phyloP scores from a whole-genome alignment of 2,888 invertebrate genomes.

The Idaea aversata region DNA sequence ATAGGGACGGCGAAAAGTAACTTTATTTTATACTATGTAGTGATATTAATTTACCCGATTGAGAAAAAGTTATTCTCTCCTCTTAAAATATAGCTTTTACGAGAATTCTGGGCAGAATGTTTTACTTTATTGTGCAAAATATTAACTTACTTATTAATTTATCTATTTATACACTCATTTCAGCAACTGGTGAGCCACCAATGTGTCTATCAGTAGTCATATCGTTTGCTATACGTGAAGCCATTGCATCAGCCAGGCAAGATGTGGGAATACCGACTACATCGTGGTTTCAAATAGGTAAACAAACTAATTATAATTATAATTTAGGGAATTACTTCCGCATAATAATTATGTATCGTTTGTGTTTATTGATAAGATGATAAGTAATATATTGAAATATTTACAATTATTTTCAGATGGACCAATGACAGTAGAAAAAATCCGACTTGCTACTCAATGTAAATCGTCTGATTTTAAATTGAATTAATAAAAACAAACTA shows the following conservation, averaged over 20 bases:
- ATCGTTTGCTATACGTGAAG: slow-evolving; percentile 81
- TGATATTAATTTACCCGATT: too few relatives aligned
- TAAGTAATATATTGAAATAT: background rate
- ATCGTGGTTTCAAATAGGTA: slow-evolving; percentile 80
- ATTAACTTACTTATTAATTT: background rate
- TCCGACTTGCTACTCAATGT: slow-evolving; percentile 34
- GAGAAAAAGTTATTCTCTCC: too few relatives aligned
- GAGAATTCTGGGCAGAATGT: background rate
- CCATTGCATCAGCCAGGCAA: slow-evolving; percentile 79
- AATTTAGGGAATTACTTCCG: background rate
- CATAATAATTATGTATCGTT: background rate
- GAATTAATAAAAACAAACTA: slow-evolving; percentile 38
- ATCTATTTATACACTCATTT: slow-evolving; percentile 19
- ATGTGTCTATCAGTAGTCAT: slow-evolving; percentile 61
- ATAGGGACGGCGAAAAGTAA: too few relatives aligned
- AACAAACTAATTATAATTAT: slow-evolving; percentile 17
- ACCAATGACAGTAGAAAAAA: slow-evolving; percentile 40
- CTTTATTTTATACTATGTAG: too few relatives aligned
- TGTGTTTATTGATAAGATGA: background rate
- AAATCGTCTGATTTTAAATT: slow-evolving; percentile 22
- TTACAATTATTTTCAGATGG: slow-evolving; percentile 40
- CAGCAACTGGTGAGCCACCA: slow-evolving; percentile 75
- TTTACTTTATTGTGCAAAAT: background rate
- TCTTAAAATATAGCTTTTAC: background rate
- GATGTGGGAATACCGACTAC: slow-evolving; percentile 75